Evolutionary conservation across 2,888 invertebrate species (phyloP), one percentile per base, ranked within the genome.

Genomic region (Epistrophe grossulariae): DNA sequence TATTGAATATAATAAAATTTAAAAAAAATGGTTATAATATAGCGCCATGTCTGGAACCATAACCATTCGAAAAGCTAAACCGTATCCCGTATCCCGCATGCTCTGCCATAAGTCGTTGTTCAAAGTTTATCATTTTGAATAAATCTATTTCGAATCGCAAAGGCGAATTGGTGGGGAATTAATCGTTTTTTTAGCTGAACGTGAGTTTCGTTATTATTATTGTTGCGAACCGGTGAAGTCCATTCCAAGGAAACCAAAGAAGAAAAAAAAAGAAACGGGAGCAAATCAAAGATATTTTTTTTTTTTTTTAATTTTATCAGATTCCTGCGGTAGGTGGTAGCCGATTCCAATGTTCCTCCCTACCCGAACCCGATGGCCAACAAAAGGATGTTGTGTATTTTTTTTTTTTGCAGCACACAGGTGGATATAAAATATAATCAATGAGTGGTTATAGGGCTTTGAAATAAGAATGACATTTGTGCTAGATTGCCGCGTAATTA

Each of bases 341-440:
- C 15, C 19, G 3, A 60, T 6, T 40, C 10, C 10, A 35, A 57
- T 60, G 45, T 60, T 55, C 24, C 24, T 17, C 28, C 48, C 40
- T 50, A 13, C 9, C 38, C 38, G 35, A 60, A 28, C 35, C 72
- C 68, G 45, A n/a, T 62, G 68, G 57, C 45, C 48, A 35, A 50
- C 50, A 50, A 13, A 68, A 17, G 17, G 64, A 76, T 55, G 3
- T 28, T 24, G 3, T 60, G 13, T 35, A 38, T 57, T 79, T 55
- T n/a, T 62, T 64, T 62, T 48, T 59, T 13, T 2, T 15, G 9
- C 55, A 52, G 48, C 31, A 72, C 50, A 80, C 84, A 81, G 85
- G 85, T 85, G 85, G 77, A 82, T 73, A 85, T 70, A 28, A 78
- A 78, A 73, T 85, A 85, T 85, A 85, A 85, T 85, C 85, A 85